phyloP scores from a whole-genome alignment of 2,113 vertebrate species.

The Pipa parva region DNA sequence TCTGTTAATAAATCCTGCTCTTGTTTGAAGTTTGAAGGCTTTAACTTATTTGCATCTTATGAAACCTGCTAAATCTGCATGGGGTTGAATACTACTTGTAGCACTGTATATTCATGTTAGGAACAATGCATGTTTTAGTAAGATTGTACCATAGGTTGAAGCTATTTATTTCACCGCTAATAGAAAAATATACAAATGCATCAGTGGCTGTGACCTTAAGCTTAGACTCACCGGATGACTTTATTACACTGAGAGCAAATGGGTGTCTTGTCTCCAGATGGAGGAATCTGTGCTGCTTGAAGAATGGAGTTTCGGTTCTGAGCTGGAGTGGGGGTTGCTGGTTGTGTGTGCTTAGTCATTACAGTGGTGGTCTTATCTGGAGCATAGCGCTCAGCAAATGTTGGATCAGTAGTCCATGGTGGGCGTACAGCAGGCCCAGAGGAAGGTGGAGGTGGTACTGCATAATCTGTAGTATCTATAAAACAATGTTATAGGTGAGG shows the following conservation, averaged over 20 bases:
- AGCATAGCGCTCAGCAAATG: constrained; percentile 85
- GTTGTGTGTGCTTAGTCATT: constrained; percentile 90
- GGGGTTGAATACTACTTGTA: too few species aligned
- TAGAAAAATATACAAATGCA: too few species aligned
- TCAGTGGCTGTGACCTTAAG: background rate
- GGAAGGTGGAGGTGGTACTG: constrained; percentile 48
- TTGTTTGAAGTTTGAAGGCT: too few species aligned
- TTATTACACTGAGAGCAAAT: constrained; percentile 92
- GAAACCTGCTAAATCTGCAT: too few species aligned
- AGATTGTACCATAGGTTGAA: too few species aligned
- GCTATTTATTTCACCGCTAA: too few species aligned
- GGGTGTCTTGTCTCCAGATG: constrained; percentile 73
- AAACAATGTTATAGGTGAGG: background rate
- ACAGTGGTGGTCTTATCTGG: constrained; percentile 92
- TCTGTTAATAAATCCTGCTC: too few species aligned
- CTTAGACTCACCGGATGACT: constrained; percentile 81
- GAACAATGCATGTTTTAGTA: too few species aligned
- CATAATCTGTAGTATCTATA: constrained; percentile 45
- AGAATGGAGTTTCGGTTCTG: constrained; percentile 94
- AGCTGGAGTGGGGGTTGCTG: constrained; percentile 82
- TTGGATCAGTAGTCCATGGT: constrained; percentile 88
- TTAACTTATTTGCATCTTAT: too few species aligned
- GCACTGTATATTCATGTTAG: too few species aligned
- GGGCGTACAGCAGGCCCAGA: constrained; percentile 73
- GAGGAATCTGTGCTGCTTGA: constrained; percentile 81